Percentiles rank a stretch among this genome's conserved stretches.
These are phyloP conservation scores for Heterocephalus glaber DNA, from an alignment of 2,113 vertebrate species.

Conservation along the genomic window DNA sequence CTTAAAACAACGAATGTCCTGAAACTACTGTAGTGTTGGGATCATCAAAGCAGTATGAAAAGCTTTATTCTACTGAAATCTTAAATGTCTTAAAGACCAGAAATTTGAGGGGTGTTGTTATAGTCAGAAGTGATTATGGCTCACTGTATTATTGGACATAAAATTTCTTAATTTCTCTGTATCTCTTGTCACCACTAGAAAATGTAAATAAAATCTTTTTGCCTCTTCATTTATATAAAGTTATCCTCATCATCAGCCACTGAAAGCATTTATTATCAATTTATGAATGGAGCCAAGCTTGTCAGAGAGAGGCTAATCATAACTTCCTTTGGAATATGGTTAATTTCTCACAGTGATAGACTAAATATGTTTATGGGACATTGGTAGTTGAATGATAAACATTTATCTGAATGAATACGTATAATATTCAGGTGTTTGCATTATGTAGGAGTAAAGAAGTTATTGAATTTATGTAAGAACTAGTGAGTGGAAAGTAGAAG, in stretches of 20 bases:
- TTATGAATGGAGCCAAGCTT: slow-evolving; percentile 47
- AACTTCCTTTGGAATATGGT: slow-evolving; percentile 53
- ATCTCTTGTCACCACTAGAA: slow-evolving; percentile 28
- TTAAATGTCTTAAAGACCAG: slow-evolving; percentile 8
- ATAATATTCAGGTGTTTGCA: slow-evolving; percentile 55
- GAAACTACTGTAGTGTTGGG: background rate
- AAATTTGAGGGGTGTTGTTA: slow-evolving; percentile 25
- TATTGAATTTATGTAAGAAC: slow-evolving; percentile 37
- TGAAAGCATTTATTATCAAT: slow-evolving; percentile 54
- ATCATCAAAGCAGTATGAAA: slow-evolving; percentile 30
- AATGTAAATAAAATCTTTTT: slow-evolving; percentile 51
- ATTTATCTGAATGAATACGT: slow-evolving; percentile 49
- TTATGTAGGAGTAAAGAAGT: slow-evolving; percentile 42
- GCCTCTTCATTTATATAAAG: slow-evolving; percentile 10
- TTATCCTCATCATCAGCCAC: slow-evolving; percentile 15
- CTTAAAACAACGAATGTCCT: background rate
- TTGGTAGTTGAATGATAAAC: slow-evolving; percentile 50
- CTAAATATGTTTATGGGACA: slow-evolving; percentile 18
- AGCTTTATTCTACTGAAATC: slow-evolving; percentile 2
- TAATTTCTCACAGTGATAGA: slow-evolving; percentile 49
- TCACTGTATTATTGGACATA: slow-evolving; percentile 31
- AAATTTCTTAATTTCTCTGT: slow-evolving; percentile 57
- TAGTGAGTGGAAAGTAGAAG: background rate
- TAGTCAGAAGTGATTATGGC: slow-evolving; percentile 19
- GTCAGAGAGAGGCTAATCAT: background rate